Conservation (phyloP, 2,113 vertebrate genomes). For the Sus scrofa region DNA sequence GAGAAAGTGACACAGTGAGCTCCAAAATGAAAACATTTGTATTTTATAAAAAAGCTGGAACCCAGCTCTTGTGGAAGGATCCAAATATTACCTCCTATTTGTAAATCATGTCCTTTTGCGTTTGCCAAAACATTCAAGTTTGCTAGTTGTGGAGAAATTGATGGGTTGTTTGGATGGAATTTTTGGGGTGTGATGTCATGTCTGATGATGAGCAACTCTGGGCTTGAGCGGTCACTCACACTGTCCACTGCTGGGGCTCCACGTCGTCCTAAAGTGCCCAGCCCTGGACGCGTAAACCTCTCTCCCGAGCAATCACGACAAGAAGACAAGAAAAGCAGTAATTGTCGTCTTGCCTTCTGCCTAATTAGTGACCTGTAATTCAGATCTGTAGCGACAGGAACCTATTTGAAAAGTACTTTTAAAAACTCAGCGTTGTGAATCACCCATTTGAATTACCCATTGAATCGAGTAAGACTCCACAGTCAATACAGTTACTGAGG, state of each 20-base stretch:
- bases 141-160: conserved; percentile 87
- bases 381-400: neutral
- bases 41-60: conserved; percentile 84
- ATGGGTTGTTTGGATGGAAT: conserved; percentile 89
- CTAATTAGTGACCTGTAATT: neutral
- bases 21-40: conserved; percentile 87
- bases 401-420: conserved; percentile 19
- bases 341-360: neutral
- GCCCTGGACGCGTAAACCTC: neutral
- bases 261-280: conserved; percentile 52
- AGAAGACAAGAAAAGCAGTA: neutral
- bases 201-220: conserved; percentile 87
- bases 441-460: too few relatives aligned
- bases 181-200: conserved; percentile 88
- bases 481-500: neutral
- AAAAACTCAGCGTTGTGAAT: conserved; percentile 30
- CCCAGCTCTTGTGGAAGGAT: conserved; percentile 80
- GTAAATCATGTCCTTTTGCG: conserved; percentile 87
- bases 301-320: neutral
- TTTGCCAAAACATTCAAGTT: conserved; percentile 88
- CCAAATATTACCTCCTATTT: conserved; percentile 91
- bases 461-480: conserved; percentile 1
- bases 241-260: conserved; percentile 69
- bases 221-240: conserved; percentile 66
- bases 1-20: conserved; percentile 78